Evolutionary conservation across 2,113 vertebrate species (phyloP).

Genomic region (Corythornis madagascariensis): DNA sequence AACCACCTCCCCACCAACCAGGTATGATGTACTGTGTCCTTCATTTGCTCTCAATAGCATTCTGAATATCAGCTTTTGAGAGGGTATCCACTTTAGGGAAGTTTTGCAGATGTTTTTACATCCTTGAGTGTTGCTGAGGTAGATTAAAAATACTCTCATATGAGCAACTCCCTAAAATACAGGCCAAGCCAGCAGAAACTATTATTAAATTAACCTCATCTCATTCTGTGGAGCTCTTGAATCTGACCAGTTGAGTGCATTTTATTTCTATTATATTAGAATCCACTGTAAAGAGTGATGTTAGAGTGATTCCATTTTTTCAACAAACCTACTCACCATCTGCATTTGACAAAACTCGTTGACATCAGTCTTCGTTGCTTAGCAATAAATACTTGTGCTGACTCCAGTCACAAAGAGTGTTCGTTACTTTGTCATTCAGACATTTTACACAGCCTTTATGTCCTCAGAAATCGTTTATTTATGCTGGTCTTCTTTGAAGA

Average conservation of each 20-base stretch:
- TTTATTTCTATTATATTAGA: constrained; percentile 61
- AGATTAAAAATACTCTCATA: background rate
- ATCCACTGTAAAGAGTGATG: constrained; percentile 58
- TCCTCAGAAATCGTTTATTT: constrained; percentile 3
- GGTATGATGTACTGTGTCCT: background rate
- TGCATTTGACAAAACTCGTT: constrained; percentile 75
- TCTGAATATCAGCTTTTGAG: background rate
- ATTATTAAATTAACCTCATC: constrained; percentile 45
- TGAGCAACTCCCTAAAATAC: background rate
- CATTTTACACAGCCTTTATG: constrained; percentile 52
- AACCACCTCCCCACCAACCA: background rate
- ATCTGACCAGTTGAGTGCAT: background rate
- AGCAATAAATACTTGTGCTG: constrained; percentile 73
- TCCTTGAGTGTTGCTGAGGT: background rate
- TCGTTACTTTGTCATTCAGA: constrained; percentile 74
- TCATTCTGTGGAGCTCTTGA: background rate
- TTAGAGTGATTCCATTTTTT: constrained; percentile 72
- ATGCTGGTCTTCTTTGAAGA: background rate
- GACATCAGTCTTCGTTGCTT: constrained; percentile 75
- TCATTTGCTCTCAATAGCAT: background rate
- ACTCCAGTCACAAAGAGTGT: constrained; percentile 56
- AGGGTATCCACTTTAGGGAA: background rate
- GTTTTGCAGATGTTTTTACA: background rate
- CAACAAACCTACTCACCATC: constrained; percentile 77
- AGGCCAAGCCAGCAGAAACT: background rate